Evolutionary conservation across 2,888 invertebrate genomes (phyloP).

Genomic region (Xanthia togata): DNA sequence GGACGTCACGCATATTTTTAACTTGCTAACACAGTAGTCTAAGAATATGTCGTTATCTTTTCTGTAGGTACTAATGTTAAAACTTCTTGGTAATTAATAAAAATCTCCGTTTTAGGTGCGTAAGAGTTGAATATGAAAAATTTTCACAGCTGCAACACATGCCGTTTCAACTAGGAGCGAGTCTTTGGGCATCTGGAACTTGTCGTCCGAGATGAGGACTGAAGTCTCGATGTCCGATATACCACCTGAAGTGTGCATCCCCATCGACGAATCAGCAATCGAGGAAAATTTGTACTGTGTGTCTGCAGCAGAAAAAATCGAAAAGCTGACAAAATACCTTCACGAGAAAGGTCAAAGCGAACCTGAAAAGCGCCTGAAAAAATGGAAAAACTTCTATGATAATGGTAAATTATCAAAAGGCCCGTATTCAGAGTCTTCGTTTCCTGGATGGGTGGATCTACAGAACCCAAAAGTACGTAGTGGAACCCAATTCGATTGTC

Average conservation of each 20-base stretch:
- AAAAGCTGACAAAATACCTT: constrained; percentile 87
- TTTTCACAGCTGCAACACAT: constrained; percentile 85
- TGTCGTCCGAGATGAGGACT: constrained; percentile 79
- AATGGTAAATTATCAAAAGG: constrained; percentile 69
- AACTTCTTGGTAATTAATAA: constrained; percentile 29
- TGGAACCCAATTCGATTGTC: constrained; percentile 73
- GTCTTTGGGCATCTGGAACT: constrained; percentile 75
- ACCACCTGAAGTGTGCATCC: constrained; percentile 69
- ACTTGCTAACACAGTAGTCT: not conserved
- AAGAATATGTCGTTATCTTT: not conserved
- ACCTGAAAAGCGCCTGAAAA: constrained; percentile 70
- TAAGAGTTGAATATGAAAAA: constrained; percentile 82
- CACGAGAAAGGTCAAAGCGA: constrained; percentile 70
- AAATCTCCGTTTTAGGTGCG: constrained; percentile 78
- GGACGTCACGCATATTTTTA: constrained; percentile 8
- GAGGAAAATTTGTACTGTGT: constrained; percentile 63
- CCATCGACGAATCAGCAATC: constrained; percentile 75
- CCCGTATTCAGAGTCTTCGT: constrained; percentile 61
- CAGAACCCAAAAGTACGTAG: constrained; percentile 67
- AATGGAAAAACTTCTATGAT: constrained; percentile 83
- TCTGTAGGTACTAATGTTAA: not conserved
- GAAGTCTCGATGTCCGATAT: constrained; percentile 72
- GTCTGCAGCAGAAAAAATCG: constrained; percentile 87
- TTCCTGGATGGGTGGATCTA: constrained; percentile 78
- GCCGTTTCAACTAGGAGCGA: constrained; percentile 74